Conservation (phyloP, 2,888 invertebrate species). For the Ennomos quercinarius region DNA sequence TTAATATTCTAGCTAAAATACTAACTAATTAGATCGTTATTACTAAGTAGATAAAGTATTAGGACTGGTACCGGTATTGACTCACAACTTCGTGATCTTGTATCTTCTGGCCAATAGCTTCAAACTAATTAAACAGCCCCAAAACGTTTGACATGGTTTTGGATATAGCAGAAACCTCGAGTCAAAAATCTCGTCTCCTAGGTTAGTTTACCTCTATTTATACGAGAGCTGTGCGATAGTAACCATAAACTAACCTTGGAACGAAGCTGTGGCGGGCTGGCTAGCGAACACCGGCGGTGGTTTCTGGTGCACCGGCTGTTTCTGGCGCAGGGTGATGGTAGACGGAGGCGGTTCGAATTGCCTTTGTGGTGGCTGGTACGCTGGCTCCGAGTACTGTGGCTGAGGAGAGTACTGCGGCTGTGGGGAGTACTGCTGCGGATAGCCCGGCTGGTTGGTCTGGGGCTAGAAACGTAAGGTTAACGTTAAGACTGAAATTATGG, state of each 20-base stretch:
- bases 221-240: not conserved
- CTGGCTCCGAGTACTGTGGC: conserved; percentile 61
- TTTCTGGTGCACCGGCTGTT: conserved; percentile 90
- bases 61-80: no score
- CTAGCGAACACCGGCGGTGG: conserved; percentile 91
- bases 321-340: conserved; percentile 89
- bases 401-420: conserved; percentile 57
- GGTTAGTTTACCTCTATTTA: no score
- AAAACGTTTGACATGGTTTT: no score
- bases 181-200: no score
- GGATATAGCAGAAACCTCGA: no score
- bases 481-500: not conserved
- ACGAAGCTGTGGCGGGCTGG: conserved; percentile 92
- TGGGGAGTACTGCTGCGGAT: conserved; percentile 45
- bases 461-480: conserved; percentile 24
- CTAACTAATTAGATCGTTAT: no score
- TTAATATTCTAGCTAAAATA: no score
- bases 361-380: conserved; percentile 86
- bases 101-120: no score
- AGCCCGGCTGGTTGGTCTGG: conserved; percentile 46
- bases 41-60: no score
- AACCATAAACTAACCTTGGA: conserved; percentile 79
- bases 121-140: no score
- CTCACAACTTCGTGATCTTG: no score
- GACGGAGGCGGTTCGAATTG: conserved; percentile 87